A percentile compares a stretch with the other conserved stretches of the same genome.
Evolutionary conservation across 2,113 vertebrate species (phyloP).

Genomic region (Castor canadensis): DNA sequence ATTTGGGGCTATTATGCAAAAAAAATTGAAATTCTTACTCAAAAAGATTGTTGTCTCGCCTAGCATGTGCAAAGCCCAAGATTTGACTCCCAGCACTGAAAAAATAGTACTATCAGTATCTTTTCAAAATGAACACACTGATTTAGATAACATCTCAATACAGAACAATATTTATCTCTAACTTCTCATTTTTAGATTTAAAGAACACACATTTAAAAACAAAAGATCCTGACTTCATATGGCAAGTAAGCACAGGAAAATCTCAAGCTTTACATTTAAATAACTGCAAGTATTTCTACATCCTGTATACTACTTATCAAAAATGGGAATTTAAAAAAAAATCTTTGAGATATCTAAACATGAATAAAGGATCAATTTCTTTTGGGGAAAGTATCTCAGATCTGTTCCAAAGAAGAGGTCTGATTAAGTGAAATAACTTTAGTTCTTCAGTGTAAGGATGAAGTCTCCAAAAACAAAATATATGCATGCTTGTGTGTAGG

Average conservation of each 20-base stretch:
- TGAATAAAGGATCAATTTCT: neutral
- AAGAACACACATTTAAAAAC: neutral
- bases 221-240: neutral
- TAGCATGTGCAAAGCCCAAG: neutral
- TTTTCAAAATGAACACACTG: neutral
- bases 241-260: neutral
- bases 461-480: neutral
- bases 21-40: constrained; percentile 60
- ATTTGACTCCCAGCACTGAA: neutral
- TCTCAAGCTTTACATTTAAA: too few species aligned
- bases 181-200: neutral
- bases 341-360: constrained; percentile 28
- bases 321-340: neutral
- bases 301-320: neutral
- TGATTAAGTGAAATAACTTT: neutral
- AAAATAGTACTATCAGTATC: neutral
- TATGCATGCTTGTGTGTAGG: neutral
- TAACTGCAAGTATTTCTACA: neutral
- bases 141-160: neutral
- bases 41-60: constrained; percentile 65
- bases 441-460: neutral
- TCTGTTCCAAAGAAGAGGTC: neutral
- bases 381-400: neutral
- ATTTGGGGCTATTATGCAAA: constrained; percentile 73
- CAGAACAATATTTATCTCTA: neutral